phyloP scores from a whole-genome alignment of 2,888 invertebrate genomes.

The Microchrysa polita region DNA sequence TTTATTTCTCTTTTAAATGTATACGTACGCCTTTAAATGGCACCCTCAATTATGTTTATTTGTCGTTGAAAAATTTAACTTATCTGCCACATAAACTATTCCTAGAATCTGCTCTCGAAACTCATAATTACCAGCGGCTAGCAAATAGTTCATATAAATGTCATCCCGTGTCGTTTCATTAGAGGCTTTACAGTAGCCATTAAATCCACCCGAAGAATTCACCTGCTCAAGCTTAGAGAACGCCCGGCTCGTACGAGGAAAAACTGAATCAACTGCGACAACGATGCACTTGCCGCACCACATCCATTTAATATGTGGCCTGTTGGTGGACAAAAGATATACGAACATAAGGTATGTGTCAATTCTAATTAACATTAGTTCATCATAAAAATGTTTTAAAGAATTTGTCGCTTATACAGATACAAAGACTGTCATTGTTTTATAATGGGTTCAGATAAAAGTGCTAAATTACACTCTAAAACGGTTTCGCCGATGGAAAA shows the following conservation, averaged over 20 bases:
- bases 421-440: conserved; percentile 22
- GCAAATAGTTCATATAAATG: conserved; percentile 6
- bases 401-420: conserved; percentile 1
- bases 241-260: not conserved
- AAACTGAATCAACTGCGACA: not conserved
- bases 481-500: conserved; percentile 27
- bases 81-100: conserved; percentile 6
- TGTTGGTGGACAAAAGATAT: not conserved
- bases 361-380: conserved; percentile 36
- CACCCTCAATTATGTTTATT: conserved; percentile 26
- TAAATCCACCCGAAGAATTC: conserved; percentile 14
- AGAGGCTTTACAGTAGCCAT: conserved; percentile 32
- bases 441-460: conserved; percentile 32
- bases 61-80: conserved; percentile 9
- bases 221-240: not conserved
- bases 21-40: conserved; percentile 15
- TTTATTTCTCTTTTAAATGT: not conserved
- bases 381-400: conserved; percentile 31
- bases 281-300: conserved; percentile 20
- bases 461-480: conserved; percentile 40
- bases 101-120: conserved; percentile 26
- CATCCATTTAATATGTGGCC: conserved; percentile 25
- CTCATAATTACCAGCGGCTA: conserved; percentile 6
- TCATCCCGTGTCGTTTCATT: conserved; percentile 15
- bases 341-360: conserved; percentile 33